Conservation (phyloP, 2,888 invertebrate genomes). For the Idaea straminata region DNA sequence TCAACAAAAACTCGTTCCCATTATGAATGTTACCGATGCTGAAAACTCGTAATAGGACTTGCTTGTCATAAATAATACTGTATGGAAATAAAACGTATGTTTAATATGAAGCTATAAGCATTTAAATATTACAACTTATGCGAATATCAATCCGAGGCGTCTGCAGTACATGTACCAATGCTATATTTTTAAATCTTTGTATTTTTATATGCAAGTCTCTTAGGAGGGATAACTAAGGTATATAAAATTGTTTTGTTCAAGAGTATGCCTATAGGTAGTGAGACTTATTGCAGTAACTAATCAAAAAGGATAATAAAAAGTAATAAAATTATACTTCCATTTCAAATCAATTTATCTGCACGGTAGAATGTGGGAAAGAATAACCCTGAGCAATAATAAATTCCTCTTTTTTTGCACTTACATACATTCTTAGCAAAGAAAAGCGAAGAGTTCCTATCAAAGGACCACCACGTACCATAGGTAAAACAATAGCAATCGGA, state of each 20-base stretch:
- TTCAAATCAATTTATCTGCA: not conserved
- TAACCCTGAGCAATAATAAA: too few species aligned
- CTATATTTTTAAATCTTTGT: too few species aligned
- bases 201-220: conserved; percentile 6
- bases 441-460: conserved; percentile 23
- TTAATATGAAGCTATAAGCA: not conserved
- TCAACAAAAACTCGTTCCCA: not conserved
- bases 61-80: not conserved
- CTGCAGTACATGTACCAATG: not conserved
- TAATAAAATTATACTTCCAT: not conserved
- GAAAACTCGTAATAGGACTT: not conserved
- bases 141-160: not conserved
- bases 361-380: too few species aligned
- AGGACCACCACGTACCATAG: conserved; percentile 30
- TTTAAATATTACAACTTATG: not conserved
- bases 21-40: not conserved
- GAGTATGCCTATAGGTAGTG: too few species aligned
- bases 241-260: too few species aligned
- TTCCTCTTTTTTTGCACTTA: not conserved
- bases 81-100: not conserved
- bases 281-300: too few species aligned
- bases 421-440: not conserved
- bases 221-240: too few species aligned
- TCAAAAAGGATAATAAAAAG: not conserved
- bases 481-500: conserved; percentile 22